A percentile compares a stretch with the other conserved stretches of the same genome.
phyloP scores from a whole-genome alignment of 2,113 vertebrate species.

The Orcinus orca region DNA sequence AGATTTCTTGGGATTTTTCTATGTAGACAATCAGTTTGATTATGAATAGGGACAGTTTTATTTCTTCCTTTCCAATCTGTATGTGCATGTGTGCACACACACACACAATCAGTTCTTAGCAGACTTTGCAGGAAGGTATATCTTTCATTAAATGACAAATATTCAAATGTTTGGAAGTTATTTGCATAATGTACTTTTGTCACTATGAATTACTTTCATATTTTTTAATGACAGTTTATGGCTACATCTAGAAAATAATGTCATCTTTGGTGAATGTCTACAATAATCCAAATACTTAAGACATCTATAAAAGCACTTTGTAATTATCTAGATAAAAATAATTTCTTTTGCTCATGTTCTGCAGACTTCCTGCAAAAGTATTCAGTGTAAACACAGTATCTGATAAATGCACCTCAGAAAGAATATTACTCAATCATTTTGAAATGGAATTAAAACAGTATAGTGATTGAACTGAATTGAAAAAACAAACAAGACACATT shows the following conservation, averaged over 20 bases:
- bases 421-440: constrained; percentile 10
- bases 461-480: background rate
- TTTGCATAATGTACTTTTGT: background rate
- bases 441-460: background rate
- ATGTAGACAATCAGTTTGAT: background rate
- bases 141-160: background rate
- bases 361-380: background rate
- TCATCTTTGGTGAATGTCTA: background rate
- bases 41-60: background rate
- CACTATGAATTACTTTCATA: background rate
- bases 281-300: background rate
- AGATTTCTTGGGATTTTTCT: background rate
- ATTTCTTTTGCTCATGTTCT: background rate
- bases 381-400: background rate
- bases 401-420: background rate
- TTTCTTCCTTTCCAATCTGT: background rate
- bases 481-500: background rate
- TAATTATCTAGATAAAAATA: background rate
- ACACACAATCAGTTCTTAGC: background rate
- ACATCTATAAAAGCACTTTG: background rate
- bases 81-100: background rate
- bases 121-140: background rate
- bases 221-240: background rate
- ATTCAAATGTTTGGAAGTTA: background rate
- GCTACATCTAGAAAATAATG: constrained; percentile 9